Base-by-base conservation (phyloP, 2,113 vertebrate genomes). In the Chloroceryle aenea region DNA sequence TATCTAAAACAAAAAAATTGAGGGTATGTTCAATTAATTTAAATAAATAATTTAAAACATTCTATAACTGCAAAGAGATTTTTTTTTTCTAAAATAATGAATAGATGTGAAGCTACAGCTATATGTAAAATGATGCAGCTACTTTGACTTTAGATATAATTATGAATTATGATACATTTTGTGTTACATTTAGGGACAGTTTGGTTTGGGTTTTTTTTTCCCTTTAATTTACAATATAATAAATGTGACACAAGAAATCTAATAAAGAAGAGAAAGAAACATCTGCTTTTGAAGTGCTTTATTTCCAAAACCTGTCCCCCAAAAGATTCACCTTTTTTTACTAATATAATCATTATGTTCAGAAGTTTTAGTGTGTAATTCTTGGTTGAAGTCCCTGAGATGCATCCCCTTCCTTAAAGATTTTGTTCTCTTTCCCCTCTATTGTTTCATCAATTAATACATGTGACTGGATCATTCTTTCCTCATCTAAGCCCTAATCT, bases 181-280 rank as follows among this genome's bases (percentile, higher is more conserved):
- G 0, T 34, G 34, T 56, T 50, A 87, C 8, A 25, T 29, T 56
- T n/a, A n/a, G 15, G 30, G 17, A 38, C 17, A 29, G 25, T 4
- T 9, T 45, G n/a, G n/a, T n/a, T n/a, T n/a, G n/a, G n/a, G n/a
- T 36, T 45, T 34, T 76, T 48, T 68, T 45, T 45, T 45, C 14
- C 25, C 32, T 77, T 34, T 52, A n/a, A 29, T 12, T 78, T 66
- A 7, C 6, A 52, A 30, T 5, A 15, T 29, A 40, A 66, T n/a
- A 73, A 11, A 26, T 16, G 5, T 36, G 40, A n/a, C 14, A 27
- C 22, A 62, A n/a, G 8, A 50, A 81, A 25, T 0, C 0, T 50
- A 36, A 25, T 7, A 56, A 93, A 69, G 5, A 45, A 38, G 4
- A 32, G 3, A 4, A 66, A 1, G 32, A 66, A 74, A 36, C 9